Evolutionary conservation across 2,113 vertebrate genomes (phyloP), one percentile per base, ranked within the genome.

Genomic region (Microtus montanus): DNA sequence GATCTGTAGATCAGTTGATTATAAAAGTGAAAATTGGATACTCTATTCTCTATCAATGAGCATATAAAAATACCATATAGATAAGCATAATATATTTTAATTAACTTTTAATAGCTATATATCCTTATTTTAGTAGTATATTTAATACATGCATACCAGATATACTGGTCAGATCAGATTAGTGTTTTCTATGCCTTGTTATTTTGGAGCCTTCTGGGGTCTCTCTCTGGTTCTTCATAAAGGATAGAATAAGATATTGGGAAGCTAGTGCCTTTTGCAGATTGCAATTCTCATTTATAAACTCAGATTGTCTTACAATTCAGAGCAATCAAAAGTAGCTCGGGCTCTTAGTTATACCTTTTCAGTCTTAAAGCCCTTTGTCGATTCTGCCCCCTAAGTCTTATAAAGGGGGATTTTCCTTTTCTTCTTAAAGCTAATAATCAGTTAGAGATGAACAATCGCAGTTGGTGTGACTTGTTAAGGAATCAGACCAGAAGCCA

Each of bases 401-500:
- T 91, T 61, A 84, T 12, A 78, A 94, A 91, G 24, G 90, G 30
- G 11, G 86, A 90, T 35, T 68, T 68, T 73, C n/a, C 28, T 90
- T 95, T 90, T 92, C 74, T 47, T 82, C 35, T 95, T 95, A 19
- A 95, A 96, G 95, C 94, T 93, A 97, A 96, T 89, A 89, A 54
- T 83, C 78, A 92, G 8, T 52, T 95, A 97, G 22, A 66, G 41
- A 70, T 63, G 47, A 92, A 95, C n/a, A 96, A 78, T 49, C 66
- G 74, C 87, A 89, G 49, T 87, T 86, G 96, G 77, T 38, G 64
- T 77, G 93, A 77, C 71, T 93, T 96, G 88, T 41, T 91, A 96
- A 95, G 91, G 54, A 90, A 95, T 44, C 80, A 82, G 95, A 9
- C 10, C 80, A 49, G 54, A 93, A 89, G 79, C 70, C 19, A 26